Evolutionary conservation across 2,113 vertebrate species (phyloP).

Genomic region (Electrona antarctica): DNA sequence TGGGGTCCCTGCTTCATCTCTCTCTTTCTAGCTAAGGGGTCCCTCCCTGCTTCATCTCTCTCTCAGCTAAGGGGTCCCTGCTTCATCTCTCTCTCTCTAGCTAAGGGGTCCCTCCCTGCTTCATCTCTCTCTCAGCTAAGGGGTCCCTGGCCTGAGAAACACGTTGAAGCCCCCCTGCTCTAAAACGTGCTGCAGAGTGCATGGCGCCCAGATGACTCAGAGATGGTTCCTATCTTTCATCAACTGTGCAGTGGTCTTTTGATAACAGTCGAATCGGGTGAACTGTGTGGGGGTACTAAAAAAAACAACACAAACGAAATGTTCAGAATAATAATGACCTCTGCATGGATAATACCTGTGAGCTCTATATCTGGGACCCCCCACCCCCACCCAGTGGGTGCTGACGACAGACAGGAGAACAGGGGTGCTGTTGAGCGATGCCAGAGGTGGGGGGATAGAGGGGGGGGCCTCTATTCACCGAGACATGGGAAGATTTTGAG

Average conservation of each 20-base stretch:
- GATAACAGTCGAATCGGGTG: too few species aligned
- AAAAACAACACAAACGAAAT: conserved; percentile 21
- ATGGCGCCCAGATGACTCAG: background rate
- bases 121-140: too few species aligned
- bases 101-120: too few species aligned
- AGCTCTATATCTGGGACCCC: background rate
- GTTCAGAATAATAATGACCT: background rate
- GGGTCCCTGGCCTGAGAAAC: too few species aligned
- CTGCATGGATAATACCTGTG: conserved; percentile 28
- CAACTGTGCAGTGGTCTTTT: too few species aligned
- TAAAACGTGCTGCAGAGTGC: too few species aligned
- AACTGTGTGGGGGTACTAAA: background rate
- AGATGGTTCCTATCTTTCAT: conserved; percentile 7
- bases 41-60: too few species aligned
- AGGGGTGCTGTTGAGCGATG: conserved; percentile 25
- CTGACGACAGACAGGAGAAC: conserved; percentile 62
- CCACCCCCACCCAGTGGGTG: conserved; percentile 20
- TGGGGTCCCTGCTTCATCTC: too few species aligned
- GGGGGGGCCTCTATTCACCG: conserved; percentile 29
- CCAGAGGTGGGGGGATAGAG: conserved; percentile 8
- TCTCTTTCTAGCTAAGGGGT: too few species aligned
- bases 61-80: too few species aligned
- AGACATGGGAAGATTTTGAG: conserved; percentile 31
- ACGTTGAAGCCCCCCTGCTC: too few species aligned
- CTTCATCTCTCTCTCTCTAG: too few species aligned